phyloP scores from a whole-genome alignment of 2,888 invertebrate species.

The Chymomyza caudatula region DNA sequence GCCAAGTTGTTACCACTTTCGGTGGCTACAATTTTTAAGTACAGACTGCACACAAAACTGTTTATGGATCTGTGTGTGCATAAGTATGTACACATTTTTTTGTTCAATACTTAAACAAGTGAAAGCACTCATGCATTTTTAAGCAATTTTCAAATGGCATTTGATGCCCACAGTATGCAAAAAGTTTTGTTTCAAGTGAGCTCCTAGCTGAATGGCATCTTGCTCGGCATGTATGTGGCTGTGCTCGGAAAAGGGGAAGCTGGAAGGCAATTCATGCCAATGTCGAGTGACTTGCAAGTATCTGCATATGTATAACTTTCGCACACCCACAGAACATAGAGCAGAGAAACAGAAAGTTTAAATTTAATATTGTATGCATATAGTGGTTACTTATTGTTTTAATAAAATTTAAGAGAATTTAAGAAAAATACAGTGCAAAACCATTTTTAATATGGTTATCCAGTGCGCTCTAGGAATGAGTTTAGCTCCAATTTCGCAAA shows the following conservation, averaged over 20 bases:
- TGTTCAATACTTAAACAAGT: not conserved
- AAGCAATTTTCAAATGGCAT: not conserved
- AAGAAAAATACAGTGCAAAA: no score
- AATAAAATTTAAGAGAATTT: no score
- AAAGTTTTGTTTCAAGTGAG: not conserved
- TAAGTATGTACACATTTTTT: not conserved
- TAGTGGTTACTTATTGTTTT: no score
- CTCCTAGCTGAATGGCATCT: no score
- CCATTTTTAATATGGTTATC: no score
- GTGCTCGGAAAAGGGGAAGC: not conserved
- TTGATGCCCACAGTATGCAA: not conserved
- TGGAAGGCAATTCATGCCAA: not conserved
- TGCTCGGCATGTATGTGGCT: no score
- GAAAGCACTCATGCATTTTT: conserved; percentile 1
- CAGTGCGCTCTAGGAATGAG: no score
- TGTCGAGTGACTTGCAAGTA: not conserved
- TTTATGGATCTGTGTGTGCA: not conserved
- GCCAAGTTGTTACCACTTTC: not conserved
- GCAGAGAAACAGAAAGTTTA: no score
- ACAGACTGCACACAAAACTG: not conserved
- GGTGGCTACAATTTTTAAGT: not conserved
- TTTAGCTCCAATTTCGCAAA: no score
- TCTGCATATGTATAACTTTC: not conserved
- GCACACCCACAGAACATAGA: not conserved
- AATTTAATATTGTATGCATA: no score